Base-by-base conservation (phyloP, 1,140 invertebrate species). In the Colletes latitarsis region DNA sequence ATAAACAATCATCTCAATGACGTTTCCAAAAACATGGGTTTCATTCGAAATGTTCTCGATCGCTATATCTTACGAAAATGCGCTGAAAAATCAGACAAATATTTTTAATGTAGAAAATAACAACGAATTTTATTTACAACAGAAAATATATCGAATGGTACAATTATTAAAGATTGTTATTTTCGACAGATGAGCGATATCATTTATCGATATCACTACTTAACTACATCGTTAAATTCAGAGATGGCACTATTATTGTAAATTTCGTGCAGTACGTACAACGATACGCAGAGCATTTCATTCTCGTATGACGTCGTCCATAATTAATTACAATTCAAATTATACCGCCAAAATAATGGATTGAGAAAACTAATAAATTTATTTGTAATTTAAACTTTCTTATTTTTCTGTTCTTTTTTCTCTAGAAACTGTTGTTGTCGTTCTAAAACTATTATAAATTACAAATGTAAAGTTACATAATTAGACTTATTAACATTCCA, bases 1-100 rank as follows among this genome's bases (percentile, higher is more conserved):
- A 92, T 92, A 92, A 93, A 93, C 91, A 93, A 93, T 92, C 84
- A 71, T 83, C 71, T 82, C 58, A 81, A 71, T 75, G 80, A 88
- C 77, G 72, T 80, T 88, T 82, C 84, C 39, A 30, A 87, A 87
- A 89, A 87, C 84, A 86, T 82, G 43, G 58, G 78, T 68, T 62
- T 68, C 19, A 12, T 39, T 70, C 8, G 0, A 8, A 10, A 12
- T 14, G 43, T 12, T 39, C 15, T 39, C 15, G 19, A 17, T 9
- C n/a, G n/a, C 5, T 0, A 10, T n/a, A 39, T 43, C 43, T 55
- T n/a, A 66, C n/a, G 6, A 19, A 0, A 21, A 4, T n/a, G 17
- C 17, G 3, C 5, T 12, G 14, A 10, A 39, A 39, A 71, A 10
- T 6, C 19, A 17, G 21, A 1, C 17, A 19, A 41, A 52, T 15